Percentiles rank a stretch among this genome's conserved stretches.
phyloP scores from a whole-genome alignment of 2,888 invertebrate species.

The Drosophila stalkeri region DNA sequence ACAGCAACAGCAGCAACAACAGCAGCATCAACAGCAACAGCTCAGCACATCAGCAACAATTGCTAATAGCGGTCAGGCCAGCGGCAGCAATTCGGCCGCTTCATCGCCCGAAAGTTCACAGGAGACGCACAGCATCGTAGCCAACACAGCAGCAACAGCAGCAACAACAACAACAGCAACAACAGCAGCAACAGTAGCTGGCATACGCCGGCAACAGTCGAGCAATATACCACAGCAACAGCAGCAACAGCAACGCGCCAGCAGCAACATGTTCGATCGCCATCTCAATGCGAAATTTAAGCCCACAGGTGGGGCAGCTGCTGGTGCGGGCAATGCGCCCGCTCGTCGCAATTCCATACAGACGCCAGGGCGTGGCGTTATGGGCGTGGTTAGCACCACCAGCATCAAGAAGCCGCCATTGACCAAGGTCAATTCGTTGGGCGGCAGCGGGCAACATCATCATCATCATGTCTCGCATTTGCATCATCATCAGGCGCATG shows the following conservation, averaged over 20 bases:
- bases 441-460: conserved; percentile 62
- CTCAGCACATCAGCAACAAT: conserved; percentile 58
- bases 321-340: conserved; percentile 40
- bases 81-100: conserved; percentile 73
- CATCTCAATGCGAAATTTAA: conserved; percentile 79
- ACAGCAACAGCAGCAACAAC: conserved; percentile 78
- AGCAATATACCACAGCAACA: conserved; percentile 33
- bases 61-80: conserved; percentile 59
- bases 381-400: conserved; percentile 64
- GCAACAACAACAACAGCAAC: conserved; percentile 20
- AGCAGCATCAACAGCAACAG: conserved; percentile 55
- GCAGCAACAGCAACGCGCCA: conserved; percentile 37
- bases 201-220: conserved; percentile 44
- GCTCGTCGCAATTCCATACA: conserved; percentile 81
- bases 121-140: conserved; percentile 65
- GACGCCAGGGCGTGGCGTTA: conserved; percentile 65
- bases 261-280: conserved; percentile 80
- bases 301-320: conserved; percentile 56
- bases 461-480: conserved; percentile 58
- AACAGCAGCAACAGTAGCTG: conserved; percentile 37
- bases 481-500: conserved; percentile 53
- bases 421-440: conserved; percentile 77
- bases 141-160: conserved; percentile 37
- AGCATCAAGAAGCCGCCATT: conserved; percentile 77
- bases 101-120: conserved; percentile 82